Percentiles rank a stretch among this genome's conserved stretches.
These are phyloP conservation scores for Hydrolagus affinis DNA, from an alignment of 2,113 vertebrate genomes.

Conservation along the genomic window DNA sequence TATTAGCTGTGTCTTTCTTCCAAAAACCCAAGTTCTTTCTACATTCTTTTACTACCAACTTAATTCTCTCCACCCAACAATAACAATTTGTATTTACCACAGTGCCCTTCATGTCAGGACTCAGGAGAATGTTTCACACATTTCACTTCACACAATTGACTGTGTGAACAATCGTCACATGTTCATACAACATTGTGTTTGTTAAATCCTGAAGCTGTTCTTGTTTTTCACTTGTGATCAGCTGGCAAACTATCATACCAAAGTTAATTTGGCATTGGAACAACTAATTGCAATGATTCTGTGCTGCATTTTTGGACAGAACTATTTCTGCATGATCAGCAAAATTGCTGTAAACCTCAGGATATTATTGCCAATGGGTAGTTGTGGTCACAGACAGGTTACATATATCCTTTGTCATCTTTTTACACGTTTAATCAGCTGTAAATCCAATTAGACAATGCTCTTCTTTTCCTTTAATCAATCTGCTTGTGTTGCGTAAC, in stretches of 20 bases:
- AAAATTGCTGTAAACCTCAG: not conserved
- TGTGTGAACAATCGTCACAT: no score
- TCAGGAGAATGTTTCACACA: no score
- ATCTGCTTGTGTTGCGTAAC: not conserved
- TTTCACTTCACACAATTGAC: no score
- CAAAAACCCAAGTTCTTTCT: no score
- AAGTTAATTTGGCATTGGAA: not conserved
- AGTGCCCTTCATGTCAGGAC: no score
- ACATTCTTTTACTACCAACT: no score
- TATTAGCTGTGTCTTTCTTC: no score
- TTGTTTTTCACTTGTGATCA: no score
- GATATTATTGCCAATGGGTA: not conserved
- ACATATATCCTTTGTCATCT: slow-evolving; percentile 8
- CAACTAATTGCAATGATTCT: not conserved
- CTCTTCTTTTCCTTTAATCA: not conserved
- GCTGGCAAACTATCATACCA: not conserved
- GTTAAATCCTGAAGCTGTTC: no score
- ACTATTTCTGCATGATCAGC: not conserved
- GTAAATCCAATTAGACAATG: not conserved
- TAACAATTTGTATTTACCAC: no score
- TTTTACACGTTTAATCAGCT: not conserved
- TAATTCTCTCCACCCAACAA: no score
- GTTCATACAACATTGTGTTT: no score
- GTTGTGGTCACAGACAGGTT: not conserved
- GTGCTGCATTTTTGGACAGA: not conserved